phyloP scores from a whole-genome alignment of 2,797 vertebrate species.

The Mycteria americana region DNA sequence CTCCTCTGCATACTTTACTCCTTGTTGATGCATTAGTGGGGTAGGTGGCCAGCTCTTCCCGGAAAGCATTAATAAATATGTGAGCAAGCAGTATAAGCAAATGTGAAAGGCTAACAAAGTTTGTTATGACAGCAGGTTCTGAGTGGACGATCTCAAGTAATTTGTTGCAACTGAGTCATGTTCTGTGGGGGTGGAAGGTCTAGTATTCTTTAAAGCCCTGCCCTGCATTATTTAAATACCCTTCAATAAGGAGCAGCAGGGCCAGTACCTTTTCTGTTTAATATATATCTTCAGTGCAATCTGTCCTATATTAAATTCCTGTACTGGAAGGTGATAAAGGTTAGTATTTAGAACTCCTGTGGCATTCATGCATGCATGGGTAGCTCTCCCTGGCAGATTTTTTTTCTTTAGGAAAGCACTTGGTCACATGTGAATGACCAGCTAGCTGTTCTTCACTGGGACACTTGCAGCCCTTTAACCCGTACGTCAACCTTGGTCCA shows the following conservation, averaged over 20 bases:
- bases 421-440: neutral
- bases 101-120: neutral
- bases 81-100: neutral
- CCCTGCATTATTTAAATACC: constrained; percentile 1
- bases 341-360: neutral
- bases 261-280: neutral
- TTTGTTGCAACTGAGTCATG: constrained; percentile 18
- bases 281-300: neutral
- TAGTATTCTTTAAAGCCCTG: neutral
- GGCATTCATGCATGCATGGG: neutral
- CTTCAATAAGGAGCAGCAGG: neutral
- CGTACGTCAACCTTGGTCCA: neutral
- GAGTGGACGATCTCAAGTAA: constrained; percentile 1
- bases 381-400: neutral
- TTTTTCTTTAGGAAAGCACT: neutral
- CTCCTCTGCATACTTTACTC: neutral
- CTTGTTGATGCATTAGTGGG: neutral
- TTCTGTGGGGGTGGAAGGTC: neutral
- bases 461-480: neutral
- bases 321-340: neutral
- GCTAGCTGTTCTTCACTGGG: neutral
- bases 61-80: neutral
- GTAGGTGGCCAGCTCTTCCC: neutral
- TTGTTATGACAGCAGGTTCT: neutral
- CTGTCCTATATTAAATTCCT: neutral